A percentile compares a stretch with the other conserved stretches of the same genome.
These are phyloP conservation scores for Melangyna quadrimaculata DNA, from an alignment of 2,888 invertebrate genomes.

Conservation along the genomic window DNA sequence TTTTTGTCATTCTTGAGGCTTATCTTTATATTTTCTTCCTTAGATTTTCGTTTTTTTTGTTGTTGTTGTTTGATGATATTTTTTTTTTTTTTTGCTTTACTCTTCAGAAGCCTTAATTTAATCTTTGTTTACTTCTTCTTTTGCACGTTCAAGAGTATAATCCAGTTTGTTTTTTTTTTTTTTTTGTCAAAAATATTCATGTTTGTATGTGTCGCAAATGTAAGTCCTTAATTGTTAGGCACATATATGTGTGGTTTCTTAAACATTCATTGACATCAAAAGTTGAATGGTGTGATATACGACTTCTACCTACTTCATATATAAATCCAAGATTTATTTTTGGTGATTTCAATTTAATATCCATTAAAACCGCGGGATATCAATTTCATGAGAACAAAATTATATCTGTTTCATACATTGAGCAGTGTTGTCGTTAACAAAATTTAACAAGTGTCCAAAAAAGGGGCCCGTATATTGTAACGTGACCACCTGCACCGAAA, in stretches of 20 bases:
- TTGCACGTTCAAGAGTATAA: slow-evolving; percentile 53
- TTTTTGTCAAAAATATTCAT: not conserved
- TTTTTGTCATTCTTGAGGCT: slow-evolving; percentile 48
- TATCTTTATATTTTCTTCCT: slow-evolving; percentile 10
- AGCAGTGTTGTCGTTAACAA: too few relatives aligned
- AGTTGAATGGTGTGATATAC: too few relatives aligned
- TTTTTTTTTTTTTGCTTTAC: not conserved
- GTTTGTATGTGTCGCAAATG: not conserved
- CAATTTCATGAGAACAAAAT: not conserved
- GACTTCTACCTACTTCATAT: too few relatives aligned
- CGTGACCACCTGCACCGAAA: too few relatives aligned
- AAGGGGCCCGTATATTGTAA: too few relatives aligned
- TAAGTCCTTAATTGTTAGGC: not conserved
- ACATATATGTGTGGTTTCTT: not conserved
- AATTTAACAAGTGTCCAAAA: too few relatives aligned
- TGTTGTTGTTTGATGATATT: slow-evolving; percentile 8
- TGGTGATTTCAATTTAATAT: not conserved
- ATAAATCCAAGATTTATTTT: not conserved
- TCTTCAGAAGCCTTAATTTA: slow-evolving; percentile 17
- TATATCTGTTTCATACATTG: too few relatives aligned
- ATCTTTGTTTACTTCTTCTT: slow-evolving; percentile 45
- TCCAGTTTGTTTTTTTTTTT: slow-evolving; percentile 18
- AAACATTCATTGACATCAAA: not conserved
- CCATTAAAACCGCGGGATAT: not conserved
- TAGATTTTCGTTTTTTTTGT: not conserved